Percentiles rank a stretch among this genome's conserved stretches.
phyloP scores from a whole-genome alignment of 92 coral and sea anemone species.

The Hydrozoanthus gracilis region DNA sequence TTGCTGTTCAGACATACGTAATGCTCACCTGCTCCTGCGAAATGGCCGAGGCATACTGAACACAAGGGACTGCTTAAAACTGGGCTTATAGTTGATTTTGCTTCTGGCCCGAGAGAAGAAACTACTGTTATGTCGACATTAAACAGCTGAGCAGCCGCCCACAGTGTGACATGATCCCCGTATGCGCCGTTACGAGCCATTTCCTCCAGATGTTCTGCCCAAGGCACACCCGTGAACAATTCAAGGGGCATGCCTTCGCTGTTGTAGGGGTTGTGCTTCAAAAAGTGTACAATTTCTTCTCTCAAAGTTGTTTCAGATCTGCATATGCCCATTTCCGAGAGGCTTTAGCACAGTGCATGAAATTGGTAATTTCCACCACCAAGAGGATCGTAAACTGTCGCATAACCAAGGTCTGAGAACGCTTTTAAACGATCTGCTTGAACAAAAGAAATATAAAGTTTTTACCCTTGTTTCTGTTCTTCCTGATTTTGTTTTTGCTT shows the following conservation, averaged over 20 bases:
- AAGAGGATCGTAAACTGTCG: constrained; percentile 5
- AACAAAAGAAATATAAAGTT: constrained; percentile 15
- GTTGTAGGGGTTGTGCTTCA: constrained; percentile 10
- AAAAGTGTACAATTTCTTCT: constrained; percentile 20
- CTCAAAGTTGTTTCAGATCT: constrained; percentile 21
- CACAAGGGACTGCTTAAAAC: constrained; percentile 12
- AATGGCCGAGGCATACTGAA: constrained; percentile 40
- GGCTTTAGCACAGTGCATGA: not conserved
- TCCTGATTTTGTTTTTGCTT: constrained; percentile 5
- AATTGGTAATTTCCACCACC: constrained; percentile 35
- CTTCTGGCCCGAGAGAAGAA: not conserved
- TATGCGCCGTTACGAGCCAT: not conserved
- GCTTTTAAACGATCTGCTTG: not conserved
- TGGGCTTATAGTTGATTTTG: constrained; percentile 38
- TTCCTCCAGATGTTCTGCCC: constrained; percentile 4
- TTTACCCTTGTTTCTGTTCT: not conserved
- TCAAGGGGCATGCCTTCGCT: constrained; percentile 27
- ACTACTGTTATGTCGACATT: not conserved
- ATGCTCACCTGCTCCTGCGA: constrained; percentile 51
- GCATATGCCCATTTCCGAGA: constrained; percentile 10
- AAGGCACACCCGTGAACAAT: constrained; percentile 34
- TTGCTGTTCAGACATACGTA: constrained; percentile 24
- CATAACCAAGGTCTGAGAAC: not conserved
- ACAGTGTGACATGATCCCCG: not conserved
- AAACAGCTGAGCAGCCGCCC: not conserved